Percentiles rank a stretch among this genome's conserved stretches.
phyloP scores from a whole-genome alignment of 2,113 vertebrate genomes.

The Sinocyclocheilus anshuiensis region DNA sequence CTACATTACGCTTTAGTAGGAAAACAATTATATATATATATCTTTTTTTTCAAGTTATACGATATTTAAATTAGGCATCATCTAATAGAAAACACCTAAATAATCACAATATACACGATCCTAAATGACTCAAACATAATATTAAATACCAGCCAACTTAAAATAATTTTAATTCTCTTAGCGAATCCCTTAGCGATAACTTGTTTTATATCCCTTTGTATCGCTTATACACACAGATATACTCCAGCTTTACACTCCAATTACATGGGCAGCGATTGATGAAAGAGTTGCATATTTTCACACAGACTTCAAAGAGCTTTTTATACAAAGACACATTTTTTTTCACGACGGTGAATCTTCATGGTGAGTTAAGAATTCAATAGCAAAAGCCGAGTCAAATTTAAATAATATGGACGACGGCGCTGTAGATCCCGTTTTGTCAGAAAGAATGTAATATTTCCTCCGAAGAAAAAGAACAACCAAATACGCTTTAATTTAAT shows the following conservation, averaged over 20 bases:
- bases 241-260: conserved; percentile 83
- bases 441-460: conserved; percentile 98
- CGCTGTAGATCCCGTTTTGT: conserved; percentile 84
- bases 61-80: not conserved
- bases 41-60: not conserved
- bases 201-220: conserved; percentile 36
- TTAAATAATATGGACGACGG: conserved; percentile 93
- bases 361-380: conserved; percentile 99
- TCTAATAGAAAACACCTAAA: not conserved
- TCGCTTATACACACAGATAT: conserved; percentile 57
- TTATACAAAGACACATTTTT: conserved; percentile 92
- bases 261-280: conserved; percentile 87
- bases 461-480: conserved; percentile 76
- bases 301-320: conserved; percentile 95
- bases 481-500: conserved; percentile 70
- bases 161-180: not conserved
- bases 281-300: conserved; percentile 88
- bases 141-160: not conserved
- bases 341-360: conserved; percentile 99
- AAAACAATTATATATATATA: no score
- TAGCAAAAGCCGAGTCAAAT: conserved; percentile 97
- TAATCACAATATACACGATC: not conserved
- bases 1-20: not conserved
- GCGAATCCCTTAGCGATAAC: not conserved
- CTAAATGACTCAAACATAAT: not conserved